Conservation (phyloP, 2,797 vertebrate genomes). For the Hapalemur alaotrensis region DNA sequence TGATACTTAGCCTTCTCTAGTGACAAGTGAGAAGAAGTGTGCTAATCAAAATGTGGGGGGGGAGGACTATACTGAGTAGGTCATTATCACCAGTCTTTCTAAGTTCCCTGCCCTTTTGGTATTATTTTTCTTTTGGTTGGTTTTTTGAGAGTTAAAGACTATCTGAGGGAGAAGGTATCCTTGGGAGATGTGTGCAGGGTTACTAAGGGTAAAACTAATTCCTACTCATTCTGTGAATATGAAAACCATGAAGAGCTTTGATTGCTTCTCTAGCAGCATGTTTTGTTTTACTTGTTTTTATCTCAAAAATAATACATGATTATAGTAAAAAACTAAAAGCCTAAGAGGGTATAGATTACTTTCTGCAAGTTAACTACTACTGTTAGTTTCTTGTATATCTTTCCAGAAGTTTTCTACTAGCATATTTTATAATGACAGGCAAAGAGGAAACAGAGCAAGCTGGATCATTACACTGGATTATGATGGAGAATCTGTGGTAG, state of each 20-base stretch:
- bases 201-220: conserved; percentile 5
- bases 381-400: background rate
- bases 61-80: background rate
- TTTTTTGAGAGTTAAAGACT: conserved; percentile 12
- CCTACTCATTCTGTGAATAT: background rate
- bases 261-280: background rate
- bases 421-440: background rate
- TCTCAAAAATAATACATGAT: conserved; percentile 4
- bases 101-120: background rate
- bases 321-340: background rate
- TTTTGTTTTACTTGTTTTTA: background rate
- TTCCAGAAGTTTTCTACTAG: background rate
- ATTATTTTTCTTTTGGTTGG: background rate
- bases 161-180: background rate
- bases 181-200: background rate
- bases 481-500: background rate
- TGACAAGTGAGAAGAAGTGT: background rate
- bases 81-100: background rate
- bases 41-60: background rate
- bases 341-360: background rate
- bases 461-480: background rate
- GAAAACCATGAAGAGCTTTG: background rate
- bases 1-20: background rate
- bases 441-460: background rate
- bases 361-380: background rate